phyloP scores from a whole-genome alignment of 2,797 vertebrate genomes.

The Pseudochaenichthys georgianus region DNA sequence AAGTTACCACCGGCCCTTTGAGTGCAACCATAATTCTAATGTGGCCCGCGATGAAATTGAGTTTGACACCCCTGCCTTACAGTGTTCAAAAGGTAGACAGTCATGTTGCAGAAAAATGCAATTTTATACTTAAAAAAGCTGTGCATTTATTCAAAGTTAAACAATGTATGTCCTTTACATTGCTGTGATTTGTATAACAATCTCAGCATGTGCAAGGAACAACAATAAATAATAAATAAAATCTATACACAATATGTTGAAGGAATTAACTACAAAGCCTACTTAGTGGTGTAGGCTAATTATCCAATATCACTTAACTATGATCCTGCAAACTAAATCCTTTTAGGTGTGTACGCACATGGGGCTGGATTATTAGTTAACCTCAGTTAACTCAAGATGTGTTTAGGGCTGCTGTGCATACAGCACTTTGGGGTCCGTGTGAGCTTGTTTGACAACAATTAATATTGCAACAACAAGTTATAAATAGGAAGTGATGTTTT shows the following conservation, averaged over 20 bases:
- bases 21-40: no score
- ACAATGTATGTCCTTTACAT: neutral
- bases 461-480: conserved; percentile 23
- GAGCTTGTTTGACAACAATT: conserved; percentile 25
- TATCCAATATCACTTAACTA: conserved; percentile 51
- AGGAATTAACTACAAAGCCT: conserved; percentile 38
- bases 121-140: neutral
- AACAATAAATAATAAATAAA: conserved; percentile 16
- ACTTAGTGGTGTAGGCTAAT: conserved; percentile 42
- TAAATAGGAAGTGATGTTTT: conserved; percentile 30
- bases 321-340: conserved; percentile 41
- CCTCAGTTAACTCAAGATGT: conserved; percentile 53
- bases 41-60: no score
- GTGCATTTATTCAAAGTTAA: neutral
- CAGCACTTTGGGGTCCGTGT: neutral
- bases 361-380: conserved; percentile 52
- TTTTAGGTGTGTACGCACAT: conserved; percentile 43
- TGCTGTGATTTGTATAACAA: neutral
- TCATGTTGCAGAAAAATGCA: neutral
- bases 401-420: conserved; percentile 30
- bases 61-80: no score
- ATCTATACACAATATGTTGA: conserved; percentile 23
- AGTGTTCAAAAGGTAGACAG: neutral
- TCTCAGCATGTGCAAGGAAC: neutral
- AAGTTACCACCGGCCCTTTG: no score